Base-by-base conservation (phyloP, 2,797 vertebrate species). In the Lepus townsendii region DNA sequence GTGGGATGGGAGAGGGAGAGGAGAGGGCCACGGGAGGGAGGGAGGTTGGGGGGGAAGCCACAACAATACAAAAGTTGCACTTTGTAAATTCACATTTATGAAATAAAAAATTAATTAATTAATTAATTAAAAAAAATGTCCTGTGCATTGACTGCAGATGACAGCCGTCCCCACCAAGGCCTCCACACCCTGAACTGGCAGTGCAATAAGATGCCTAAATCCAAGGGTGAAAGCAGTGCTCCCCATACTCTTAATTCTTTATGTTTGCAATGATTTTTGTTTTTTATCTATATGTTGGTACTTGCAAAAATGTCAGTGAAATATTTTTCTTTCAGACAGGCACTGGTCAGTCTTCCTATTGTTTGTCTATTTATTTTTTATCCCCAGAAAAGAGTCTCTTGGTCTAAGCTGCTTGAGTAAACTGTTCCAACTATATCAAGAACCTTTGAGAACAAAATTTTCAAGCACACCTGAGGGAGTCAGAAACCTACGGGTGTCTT, bases 261-360 rank as follows among this genome's bases (percentile, higher is more conserved):
- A 10, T 2, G 91, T 88, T 93, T 71, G 32, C 90, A 62, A 52
- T 54, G 90, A 54, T 72, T 96, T 97, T 72, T 92, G 90, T 88
- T 97, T 97, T 75, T 3, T 94, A 42, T 82, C 54, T 63, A 16
- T 95, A 30, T 71, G 57, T 88, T 88, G 30, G 35, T 80, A 86
- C 97, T 98, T 98, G 95, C 97, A 98, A 98, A 98, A 97, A 97
- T 95, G 96, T 97, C 93, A 97, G 96, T 97, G 94, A 98, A 98
- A 97, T 96, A 95, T 98, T 97, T 98, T 98, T 98, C 98, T 97
- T 95, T 98, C 97, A 97, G 92, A 96, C 57, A 89, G 94, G 96
- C 90, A 94, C 76, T 95, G 91, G 94, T 94, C 97, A 94, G 72
- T 93, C 91, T 97, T 97, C 95, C 96, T 97, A 88, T 96, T 93